Percentiles rank a stretch among this genome's conserved stretches.
phyloP scores from a whole-genome alignment of 1,140 invertebrate species.

The Dendrolimus punctatus region DNA sequence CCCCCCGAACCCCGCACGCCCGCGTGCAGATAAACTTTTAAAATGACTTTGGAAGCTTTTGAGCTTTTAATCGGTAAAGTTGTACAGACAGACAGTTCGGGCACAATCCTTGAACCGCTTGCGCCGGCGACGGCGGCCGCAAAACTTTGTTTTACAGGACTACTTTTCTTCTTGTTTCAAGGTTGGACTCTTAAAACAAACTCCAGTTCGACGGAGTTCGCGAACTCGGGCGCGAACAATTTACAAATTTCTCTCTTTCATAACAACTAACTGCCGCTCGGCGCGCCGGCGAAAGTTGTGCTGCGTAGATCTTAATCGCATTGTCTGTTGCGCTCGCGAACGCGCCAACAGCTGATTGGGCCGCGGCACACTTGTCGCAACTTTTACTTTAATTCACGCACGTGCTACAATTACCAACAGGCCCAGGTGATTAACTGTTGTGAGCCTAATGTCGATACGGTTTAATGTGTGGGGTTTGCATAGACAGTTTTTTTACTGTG shows the following conservation, averaged over 20 bases:
- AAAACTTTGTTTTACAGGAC: constrained; percentile 75
- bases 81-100: constrained; percentile 73
- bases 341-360: constrained; percentile 62
- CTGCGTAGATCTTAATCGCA: constrained; percentile 71
- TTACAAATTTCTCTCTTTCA: constrained; percentile 74
- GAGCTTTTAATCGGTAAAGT: constrained; percentile 75
- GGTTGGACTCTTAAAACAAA: constrained; percentile 74
- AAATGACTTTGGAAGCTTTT: constrained; percentile 75
- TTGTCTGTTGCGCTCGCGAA: constrained; percentile 67
- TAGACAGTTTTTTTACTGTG: too few species aligned
- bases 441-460: too few species aligned
- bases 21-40: constrained; percentile 73
- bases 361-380: constrained; percentile 50
- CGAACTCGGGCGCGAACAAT: constrained; percentile 73
- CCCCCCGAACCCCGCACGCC: constrained; percentile 32
- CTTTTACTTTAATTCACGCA: constrained; percentile 42
- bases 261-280: constrained; percentile 73
- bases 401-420: not conserved
- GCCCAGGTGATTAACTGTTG: too few species aligned
- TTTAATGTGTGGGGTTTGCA: too few species aligned
- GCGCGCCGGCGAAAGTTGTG: constrained; percentile 69
- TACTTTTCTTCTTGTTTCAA: constrained; percentile 74
- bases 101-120: constrained; percentile 73
- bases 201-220: constrained; percentile 72
- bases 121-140: constrained; percentile 71